Conservation (phyloP, 1,140 invertebrate species). For the Patella vulgata region DNA sequence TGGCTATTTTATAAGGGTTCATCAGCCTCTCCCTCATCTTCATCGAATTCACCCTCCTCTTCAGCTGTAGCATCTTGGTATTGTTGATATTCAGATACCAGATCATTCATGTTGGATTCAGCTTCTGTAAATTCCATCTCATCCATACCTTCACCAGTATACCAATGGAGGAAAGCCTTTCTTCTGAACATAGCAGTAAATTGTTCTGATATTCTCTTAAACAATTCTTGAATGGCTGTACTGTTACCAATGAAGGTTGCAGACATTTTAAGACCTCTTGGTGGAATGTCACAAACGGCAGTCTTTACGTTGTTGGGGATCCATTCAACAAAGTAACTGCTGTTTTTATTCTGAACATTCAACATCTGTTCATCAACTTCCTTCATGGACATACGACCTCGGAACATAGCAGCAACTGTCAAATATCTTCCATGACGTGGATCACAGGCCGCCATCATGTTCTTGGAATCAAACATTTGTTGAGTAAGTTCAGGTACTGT, state of each 20-base stretch:
- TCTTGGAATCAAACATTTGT: slow-evolving; percentile 79
- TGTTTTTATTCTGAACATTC: slow-evolving; percentile 64
- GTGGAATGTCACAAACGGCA: slow-evolving; percentile 93
- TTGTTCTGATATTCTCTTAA: slow-evolving; percentile 78
- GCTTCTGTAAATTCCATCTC: slow-evolving; percentile 84
- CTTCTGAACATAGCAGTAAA: slow-evolving; percentile 74
- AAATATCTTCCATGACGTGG: slow-evolving; percentile 74
- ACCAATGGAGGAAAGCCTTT: slow-evolving; percentile 82
- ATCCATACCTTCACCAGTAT: slow-evolving; percentile 87
- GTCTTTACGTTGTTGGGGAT: slow-evolving; percentile 92
- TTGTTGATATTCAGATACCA: slow-evolving; percentile 94
- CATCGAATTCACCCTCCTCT: slow-evolving; percentile 82
- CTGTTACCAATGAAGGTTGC: slow-evolving; percentile 79
- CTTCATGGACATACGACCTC: slow-evolving; percentile 74
- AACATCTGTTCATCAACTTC: slow-evolving; percentile 64
- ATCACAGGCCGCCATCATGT: slow-evolving; percentile 82
- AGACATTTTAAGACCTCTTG: slow-evolving; percentile 90
- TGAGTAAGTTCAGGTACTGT: slow-evolving; percentile 71
- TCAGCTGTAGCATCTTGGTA: slow-evolving; percentile 88
- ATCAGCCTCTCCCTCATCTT: slow-evolving; percentile 77
- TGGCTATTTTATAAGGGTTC: too few species aligned
- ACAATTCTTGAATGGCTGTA: slow-evolving; percentile 81
- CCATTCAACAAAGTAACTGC: slow-evolving; percentile 92
- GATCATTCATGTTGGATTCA: slow-evolving; percentile 83
- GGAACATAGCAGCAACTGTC: slow-evolving; percentile 91